phyloP scores from a whole-genome alignment of 2,113 vertebrate genomes.

The Elgaria multicarinata region DNA sequence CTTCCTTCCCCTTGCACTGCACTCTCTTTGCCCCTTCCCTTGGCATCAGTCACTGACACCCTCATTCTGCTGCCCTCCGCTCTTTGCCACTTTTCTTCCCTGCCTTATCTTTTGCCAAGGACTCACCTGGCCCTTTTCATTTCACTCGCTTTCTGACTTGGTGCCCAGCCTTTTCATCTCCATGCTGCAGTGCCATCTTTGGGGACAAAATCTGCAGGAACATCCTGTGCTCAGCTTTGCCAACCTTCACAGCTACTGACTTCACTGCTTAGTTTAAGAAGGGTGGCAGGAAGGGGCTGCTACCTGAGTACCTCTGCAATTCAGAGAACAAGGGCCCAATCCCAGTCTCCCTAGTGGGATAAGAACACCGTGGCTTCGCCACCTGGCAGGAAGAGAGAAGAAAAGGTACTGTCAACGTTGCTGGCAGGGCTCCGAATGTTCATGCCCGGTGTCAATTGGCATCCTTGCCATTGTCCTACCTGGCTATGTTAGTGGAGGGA shows the following conservation, averaged over 20 bases:
- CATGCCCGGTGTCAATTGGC: neutral
- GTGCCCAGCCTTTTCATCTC: neutral
- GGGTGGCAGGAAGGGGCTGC: neutral
- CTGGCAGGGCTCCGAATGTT: neutral
- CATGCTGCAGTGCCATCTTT: slow-evolving; percentile 1
- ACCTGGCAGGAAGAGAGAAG: neutral
- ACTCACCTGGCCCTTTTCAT: slow-evolving; percentile 10
- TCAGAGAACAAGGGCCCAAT: neutral
- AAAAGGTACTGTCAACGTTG: neutral
- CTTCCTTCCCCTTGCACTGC: neutral
- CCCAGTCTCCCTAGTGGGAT: neutral
- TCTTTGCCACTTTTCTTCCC: neutral
- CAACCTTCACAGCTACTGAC: neutral
- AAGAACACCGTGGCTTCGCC: neutral
- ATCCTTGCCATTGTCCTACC: neutral
- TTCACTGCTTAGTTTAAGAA: neutral
- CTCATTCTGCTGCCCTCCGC: neutral
- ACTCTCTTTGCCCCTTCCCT: neutral
- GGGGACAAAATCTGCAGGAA: neutral
- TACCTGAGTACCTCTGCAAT: neutral
- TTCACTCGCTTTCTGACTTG: neutral
- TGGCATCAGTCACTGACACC: neutral
- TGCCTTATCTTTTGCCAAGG: neutral
- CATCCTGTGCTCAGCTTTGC: neutral
- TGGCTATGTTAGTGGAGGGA: neutral